Evolutionary conservation across 2,113 vertebrate genomes (phyloP).

Genomic region (Halcyon senegalensis): DNA sequence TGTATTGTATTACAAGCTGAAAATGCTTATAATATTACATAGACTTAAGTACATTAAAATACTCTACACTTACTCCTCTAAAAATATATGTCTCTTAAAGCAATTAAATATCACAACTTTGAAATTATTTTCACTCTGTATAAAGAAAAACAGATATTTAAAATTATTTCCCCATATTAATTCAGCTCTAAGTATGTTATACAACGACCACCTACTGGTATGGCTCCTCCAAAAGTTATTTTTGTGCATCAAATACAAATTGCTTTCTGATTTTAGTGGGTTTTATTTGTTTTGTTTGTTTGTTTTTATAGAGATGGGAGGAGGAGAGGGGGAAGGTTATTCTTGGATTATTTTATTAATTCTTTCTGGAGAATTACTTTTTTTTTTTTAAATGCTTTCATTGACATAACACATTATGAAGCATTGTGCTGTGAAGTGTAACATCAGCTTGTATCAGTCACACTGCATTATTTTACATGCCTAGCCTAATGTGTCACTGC

Average conservation of each 20-base stretch:
- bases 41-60: not conserved
- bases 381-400: not conserved
- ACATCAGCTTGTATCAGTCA: constrained; percentile 71
- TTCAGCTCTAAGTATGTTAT: not conserved
- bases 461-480: constrained; percentile 49
- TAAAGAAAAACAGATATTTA: not conserved
- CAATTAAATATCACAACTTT: not conserved
- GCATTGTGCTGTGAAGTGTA: constrained; percentile 60
- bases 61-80: not conserved
- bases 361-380: not conserved
- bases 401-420: constrained; percentile 61
- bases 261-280: not conserved
- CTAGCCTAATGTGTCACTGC: constrained; percentile 7
- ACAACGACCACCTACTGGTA: not conserved
- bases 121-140: not conserved
- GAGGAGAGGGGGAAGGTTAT: not conserved
- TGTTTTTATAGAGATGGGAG: not conserved
- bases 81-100: not conserved
- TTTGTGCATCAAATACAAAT: not conserved
- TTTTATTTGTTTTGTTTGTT: not conserved
- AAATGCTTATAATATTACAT: not conserved
- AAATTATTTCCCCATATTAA: not conserved
- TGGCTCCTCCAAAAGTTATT: not conserved
- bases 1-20: not conserved
- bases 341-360: not conserved